A percentile compares a stretch with the other conserved stretches of the same genome.
Conservation (phyloP, 2,888 invertebrate genomes). For the Drosophila algonquin region DNA sequence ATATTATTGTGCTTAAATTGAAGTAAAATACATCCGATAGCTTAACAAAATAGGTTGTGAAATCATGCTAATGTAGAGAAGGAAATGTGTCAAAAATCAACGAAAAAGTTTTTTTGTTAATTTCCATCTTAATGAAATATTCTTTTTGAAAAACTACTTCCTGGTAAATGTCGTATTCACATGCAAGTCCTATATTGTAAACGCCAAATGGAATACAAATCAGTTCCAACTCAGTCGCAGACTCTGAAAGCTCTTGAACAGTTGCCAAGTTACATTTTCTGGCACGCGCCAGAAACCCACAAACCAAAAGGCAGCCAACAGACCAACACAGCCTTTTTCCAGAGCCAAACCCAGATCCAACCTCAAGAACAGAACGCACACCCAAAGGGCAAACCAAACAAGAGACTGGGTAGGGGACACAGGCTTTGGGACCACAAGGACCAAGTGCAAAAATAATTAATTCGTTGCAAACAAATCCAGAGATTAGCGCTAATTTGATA, state of each 20-base stretch:
- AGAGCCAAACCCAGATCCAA: not conserved
- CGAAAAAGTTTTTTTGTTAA: too few species aligned
- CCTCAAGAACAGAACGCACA: conserved; percentile 16
- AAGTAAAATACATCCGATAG: too few species aligned
- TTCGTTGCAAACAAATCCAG: conserved; percentile 59
- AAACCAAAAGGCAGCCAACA: conserved; percentile 38
- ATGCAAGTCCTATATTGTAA: not conserved
- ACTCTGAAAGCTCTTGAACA: conserved; percentile 42
- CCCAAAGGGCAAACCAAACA: conserved; percentile 35
- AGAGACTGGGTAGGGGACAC: not conserved
- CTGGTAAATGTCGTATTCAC: not conserved
- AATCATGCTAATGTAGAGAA: too few species aligned
- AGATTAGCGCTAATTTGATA: conserved; percentile 59
- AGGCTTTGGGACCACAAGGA: conserved; percentile 18
- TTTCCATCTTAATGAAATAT: too few species aligned
- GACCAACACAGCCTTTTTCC: conserved; percentile 2
- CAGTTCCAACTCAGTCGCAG: conserved; percentile 34
- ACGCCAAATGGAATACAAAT: conserved; percentile 32
- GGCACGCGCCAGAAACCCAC: conserved; percentile 47
- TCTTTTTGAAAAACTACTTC: not conserved
- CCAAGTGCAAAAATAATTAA: conserved; percentile 71
- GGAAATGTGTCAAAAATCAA: too few species aligned
- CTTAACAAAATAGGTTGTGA: not conserved
- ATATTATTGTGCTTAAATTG: too few species aligned
- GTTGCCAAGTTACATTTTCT: conserved; percentile 43